A percentile compares a stretch with the other conserved stretches of the same genome.
Conservation (phyloP, 2,113 vertebrate species). For the Pampusana beccarii region DNA sequence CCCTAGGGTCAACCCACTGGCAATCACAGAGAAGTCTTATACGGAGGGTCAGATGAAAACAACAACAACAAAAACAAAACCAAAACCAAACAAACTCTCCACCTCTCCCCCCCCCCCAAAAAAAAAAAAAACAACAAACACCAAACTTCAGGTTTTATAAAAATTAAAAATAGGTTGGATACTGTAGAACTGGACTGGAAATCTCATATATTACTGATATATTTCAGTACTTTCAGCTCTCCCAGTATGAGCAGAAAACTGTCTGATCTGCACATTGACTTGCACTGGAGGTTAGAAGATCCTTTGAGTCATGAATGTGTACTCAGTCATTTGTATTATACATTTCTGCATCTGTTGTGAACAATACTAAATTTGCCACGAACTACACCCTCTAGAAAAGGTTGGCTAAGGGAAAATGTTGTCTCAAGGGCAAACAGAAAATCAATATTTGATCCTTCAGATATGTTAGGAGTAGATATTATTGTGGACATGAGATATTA, state of each 20-base stretch:
- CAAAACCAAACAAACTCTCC: too few species aligned
- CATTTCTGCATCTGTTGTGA: background rate
- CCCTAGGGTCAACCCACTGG: background rate
- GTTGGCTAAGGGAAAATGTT: background rate
- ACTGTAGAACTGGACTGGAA: background rate
- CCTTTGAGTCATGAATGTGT: background rate
- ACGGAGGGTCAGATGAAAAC: background rate
- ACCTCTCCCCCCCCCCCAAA: too few species aligned
- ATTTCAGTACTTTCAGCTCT: background rate
- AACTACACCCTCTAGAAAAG: background rate
- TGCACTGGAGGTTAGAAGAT: background rate
- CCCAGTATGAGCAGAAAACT: background rate
- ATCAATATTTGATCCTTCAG: background rate
- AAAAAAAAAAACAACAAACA: too few species aligned
- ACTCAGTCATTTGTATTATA: background rate
- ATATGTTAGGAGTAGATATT: background rate
- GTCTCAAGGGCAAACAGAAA: background rate
- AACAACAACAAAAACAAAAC: too few species aligned
- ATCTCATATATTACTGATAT: background rate
- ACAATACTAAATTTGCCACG: rapidly evolving
- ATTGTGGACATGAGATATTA: background rate
- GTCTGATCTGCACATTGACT: background rate
- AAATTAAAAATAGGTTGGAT: background rate
- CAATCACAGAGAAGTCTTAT: background rate
- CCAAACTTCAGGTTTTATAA: too few species aligned